Percentiles rank a stretch among this genome's conserved stretches.
Evolutionary conservation across 2,888 invertebrate species (phyloP).

Genomic region (Lycocerus yunnanus): DNA sequence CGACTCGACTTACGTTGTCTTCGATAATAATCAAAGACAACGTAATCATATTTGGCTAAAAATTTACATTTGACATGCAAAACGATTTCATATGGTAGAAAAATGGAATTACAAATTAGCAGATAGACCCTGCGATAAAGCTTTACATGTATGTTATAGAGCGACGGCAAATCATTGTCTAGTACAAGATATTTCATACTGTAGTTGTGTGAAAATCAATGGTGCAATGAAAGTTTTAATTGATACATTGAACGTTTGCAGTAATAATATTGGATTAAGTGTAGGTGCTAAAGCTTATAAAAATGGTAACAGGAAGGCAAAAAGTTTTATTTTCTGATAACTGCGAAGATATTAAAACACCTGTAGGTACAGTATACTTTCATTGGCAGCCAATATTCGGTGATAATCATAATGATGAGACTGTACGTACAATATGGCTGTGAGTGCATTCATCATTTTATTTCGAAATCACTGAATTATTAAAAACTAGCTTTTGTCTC

Average conservation of each 20-base stretch:
- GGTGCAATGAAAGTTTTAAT: constrained; percentile 64
- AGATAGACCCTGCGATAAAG: constrained; percentile 81
- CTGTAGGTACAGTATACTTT: constrained; percentile 77
- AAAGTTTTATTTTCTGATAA: constrained; percentile 65
- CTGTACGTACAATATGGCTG: constrained; percentile 62
- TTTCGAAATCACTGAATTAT: constrained; percentile 59
- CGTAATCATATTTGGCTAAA: constrained; percentile 82
- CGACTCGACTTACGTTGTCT: too few species aligned
- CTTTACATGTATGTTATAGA: constrained; percentile 85
- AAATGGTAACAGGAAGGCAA: constrained; percentile 71
- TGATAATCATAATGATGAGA: constrained; percentile 27
- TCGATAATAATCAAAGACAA: constrained; percentile 81
- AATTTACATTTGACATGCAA: constrained; percentile 99
- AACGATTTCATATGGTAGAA: constrained; percentile 86
- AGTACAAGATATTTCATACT: constrained; percentile 88
- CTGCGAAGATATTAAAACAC: constrained; percentile 68
- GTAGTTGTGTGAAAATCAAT: constrained; percentile 73
- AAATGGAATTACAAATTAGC: constrained; percentile 87
- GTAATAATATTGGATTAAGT: too few species aligned
- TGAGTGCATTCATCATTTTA: too few species aligned
- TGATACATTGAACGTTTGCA: too few species aligned
- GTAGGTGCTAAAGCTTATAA: too few species aligned
- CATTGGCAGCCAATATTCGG: constrained; percentile 64
- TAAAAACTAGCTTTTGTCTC: constrained; percentile 56
- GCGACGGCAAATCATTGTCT: too few species aligned